Base-by-base conservation (phyloP, 2,888 invertebrate species). In the Masnerella sp. region DNA sequence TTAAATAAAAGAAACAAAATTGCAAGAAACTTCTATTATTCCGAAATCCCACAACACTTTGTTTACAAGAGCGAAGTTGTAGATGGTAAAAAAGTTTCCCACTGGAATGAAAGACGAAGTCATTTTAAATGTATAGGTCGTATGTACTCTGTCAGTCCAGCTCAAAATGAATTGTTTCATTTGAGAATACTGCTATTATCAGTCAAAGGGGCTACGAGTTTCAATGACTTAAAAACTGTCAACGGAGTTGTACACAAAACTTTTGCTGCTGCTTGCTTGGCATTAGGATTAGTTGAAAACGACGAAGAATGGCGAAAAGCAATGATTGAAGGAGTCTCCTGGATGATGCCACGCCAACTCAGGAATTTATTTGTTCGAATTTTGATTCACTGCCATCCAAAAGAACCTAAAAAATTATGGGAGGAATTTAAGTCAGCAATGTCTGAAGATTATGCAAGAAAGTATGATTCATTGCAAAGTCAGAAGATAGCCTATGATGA, bases 161-260 rank as follows among this genome's bases (percentile, higher is more conserved):
- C 51, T 5, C 51, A 51, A 51, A 34, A 9, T 17, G 51, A 47
- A 47, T 47, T 28, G n/a, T 47, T 47, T 47, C 47, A 47, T 9
- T 30, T 47, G 30, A 47, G 47, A 34, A 51, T 51, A 18, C 12
- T 51, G 12, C n/a, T 51, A 51, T 34, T 51, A 34, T 51, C 51
- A 51, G 51, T 51, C 12, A 51, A 34, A 51, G 51, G 51, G 12
- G 51, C 51, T 51, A 34, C 51, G 15, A 47, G 30, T 47, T 47
- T 43, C 12, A n/a, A 43, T 43, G 25, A 43, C n/a, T 43, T 43
- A 12, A 43, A 43, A 43, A 43, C 43, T 14, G 30, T 47, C 4
- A 47, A 47, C 11, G 30, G 30, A 15, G 17, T 28, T 20, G 11
- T 43, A 25, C 43, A 43, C 12, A n/a, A 9, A 5, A 43, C 11